Evolutionary conservation across 1,140 invertebrate species (phyloP), one percentile per base, ranked within the genome.

Genomic region (Babylonia areolata): DNA sequence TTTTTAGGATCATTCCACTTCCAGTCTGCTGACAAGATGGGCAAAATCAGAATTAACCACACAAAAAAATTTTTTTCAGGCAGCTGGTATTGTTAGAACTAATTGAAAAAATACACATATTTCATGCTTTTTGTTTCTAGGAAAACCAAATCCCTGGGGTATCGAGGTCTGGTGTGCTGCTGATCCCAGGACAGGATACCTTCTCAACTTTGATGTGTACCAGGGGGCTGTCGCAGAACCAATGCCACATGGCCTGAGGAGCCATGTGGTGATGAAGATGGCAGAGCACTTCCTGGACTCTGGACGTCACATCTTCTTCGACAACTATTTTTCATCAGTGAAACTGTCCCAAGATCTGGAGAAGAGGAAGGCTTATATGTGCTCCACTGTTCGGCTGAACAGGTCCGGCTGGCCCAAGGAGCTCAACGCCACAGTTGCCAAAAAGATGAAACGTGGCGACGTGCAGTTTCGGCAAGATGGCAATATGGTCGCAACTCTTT

Each of bases 391-490:
- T 5, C 71, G 71, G 3, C 71, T 35, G n/a, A 73, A 73, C 31
- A 31, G 71, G 71, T 2, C 5, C 2, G 71, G 71, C 2, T 73
- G 71, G 71, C 71, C 71, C n/a, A 73, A 73, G 31, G 71, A 31
- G n/a, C 71, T 73, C 6, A 35, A 35, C 31, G 31, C 71, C 1
- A 3, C 28, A 15, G 11, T 3, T 3, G 71, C 31, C 2, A 73
- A 73, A 31, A 73, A 31, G n/a, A 73, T 73, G 71, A 46, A 46
- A n/a, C n/a, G n/a, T n/a, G 86, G 81, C 2, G 64, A 54, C 5
- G 17, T 54, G 1, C 73, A 78, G 0, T 80, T 87, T 51, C 12
- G 6, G 42, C 80, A 83, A 33, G 77, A 64, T 31, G 81, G 81
- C 3, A 54, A 58, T 2, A 17, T 87, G 28, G 42, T 84, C 12